phyloP scores from a whole-genome alignment of 2,113 vertebrate genomes.

The Quiscalus mexicanus region DNA sequence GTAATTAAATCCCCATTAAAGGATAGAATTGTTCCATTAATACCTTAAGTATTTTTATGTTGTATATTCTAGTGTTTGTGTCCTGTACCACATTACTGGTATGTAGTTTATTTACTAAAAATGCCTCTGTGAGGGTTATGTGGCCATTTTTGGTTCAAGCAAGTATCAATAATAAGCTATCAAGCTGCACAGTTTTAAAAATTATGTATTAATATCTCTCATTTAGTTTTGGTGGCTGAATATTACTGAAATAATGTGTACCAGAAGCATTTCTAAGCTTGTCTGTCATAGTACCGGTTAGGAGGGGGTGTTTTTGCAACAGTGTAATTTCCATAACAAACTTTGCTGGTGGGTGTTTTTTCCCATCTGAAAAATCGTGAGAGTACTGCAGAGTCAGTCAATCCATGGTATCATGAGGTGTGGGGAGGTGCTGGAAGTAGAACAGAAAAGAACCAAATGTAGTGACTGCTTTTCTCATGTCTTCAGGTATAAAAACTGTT shows the following conservation, averaged over 20 bases:
- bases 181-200: background rate
- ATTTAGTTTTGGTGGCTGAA: background rate
- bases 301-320: background rate
- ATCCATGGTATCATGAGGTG: background rate
- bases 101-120: background rate
- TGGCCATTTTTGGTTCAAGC: background rate
- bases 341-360: background rate
- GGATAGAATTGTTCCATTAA: background rate
- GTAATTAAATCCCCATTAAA: background rate
- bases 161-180: background rate
- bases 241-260: background rate
- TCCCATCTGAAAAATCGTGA: background rate
- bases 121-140: background rate
- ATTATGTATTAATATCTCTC: rapidly evolving
- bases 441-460: background rate
- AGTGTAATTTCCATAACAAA: background rate
- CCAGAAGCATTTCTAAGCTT: background rate
- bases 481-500: background rate
- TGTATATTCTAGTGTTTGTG: background rate
- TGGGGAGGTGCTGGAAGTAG: background rate
- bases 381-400: background rate
- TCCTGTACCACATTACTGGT: background rate
- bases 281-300: background rate
- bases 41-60: background rate
- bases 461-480: background rate